Base-by-base conservation (phyloP, 2,113 vertebrate species). In the Chloroceryle aenea region DNA sequence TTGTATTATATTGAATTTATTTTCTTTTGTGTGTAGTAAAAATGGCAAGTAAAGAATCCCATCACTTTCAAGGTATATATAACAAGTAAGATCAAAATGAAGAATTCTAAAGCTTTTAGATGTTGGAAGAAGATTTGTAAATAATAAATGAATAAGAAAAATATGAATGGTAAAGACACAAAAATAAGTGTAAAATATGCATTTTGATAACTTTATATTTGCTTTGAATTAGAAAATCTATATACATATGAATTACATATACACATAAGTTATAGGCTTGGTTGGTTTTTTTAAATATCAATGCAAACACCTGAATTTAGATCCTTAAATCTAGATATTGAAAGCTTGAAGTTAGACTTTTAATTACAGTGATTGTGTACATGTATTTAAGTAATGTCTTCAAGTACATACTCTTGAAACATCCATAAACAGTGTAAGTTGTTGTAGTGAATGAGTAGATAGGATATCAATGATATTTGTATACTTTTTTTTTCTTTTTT, bases 371-470 rank as follows among this genome's bases (percentile, higher is more conserved):
- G 16, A 5, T 62, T 88, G 8, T 23, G 7, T 7, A 36, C 0
- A 0, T 68, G 22, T 29, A 2, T 73, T 73, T 78, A 80, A 61
- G 2, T 43, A 27, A 5, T 66, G 5, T 50, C 26, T 91, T 95
- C 14, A 75, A 47, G 19, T 3, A 48, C 5, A 22, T 36, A 23
- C 8, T 55, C 30, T 78, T 71, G 30, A 91, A 91, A 48, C 0
- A 1, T 67, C 20, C 12, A 7, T 50, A 42, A 76, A 48, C 5
- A 2, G 0, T 18, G 4, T 18, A 86, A 79, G 7, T 18, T 78
- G 3, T 29, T 64, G 4, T 27, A 76, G 47, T 67, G 30, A 85
- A 32, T 1, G 0, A 68, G 6, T 6, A 64, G 17, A 43, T 3
- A 50, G 23, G 8, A 20, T 40, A 81, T 7, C 10, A 66, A 12